Percentiles rank a stretch among this genome's conserved stretches.
Conservation (phyloP, 2,888 invertebrate species). For the Caenorhabditis sulstoni region DNA sequence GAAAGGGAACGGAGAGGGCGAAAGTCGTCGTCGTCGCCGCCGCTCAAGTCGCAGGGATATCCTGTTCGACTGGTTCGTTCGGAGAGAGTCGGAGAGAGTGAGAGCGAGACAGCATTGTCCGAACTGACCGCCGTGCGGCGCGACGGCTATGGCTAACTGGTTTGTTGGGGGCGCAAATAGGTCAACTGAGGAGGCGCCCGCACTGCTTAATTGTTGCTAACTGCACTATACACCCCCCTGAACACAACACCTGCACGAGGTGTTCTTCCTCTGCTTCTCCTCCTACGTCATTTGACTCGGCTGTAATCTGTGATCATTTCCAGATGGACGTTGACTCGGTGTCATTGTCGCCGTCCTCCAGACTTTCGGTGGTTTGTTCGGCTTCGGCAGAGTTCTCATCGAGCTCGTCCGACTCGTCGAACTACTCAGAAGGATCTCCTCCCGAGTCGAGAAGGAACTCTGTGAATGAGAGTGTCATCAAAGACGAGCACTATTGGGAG, state of each 20-base stretch:
- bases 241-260: conserved; percentile 39
- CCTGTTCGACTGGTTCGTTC: conserved; percentile 54
- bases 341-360: conserved; percentile 65
- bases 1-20: conserved; percentile 41
- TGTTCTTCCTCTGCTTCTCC: conserved; percentile 18
- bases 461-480: conserved; percentile 64
- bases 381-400: conserved; percentile 69
- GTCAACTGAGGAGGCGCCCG: conserved; percentile 58
- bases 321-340: conserved; percentile 70
- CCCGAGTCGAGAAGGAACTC: conserved; percentile 68
- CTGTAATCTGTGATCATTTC: conserved; percentile 15
- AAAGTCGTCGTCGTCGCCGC: conserved; percentile 33
- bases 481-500: conserved; percentile 85
- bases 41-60: no score
- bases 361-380: conserved; percentile 71
- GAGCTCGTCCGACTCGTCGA: conserved; percentile 70
- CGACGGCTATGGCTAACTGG: conserved; percentile 55
- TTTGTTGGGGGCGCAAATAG: conserved; percentile 55
- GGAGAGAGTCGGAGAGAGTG: conserved; percentile 22
- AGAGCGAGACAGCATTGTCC: conserved; percentile 47
- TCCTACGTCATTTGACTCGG: conserved; percentile 1
- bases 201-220: conserved; percentile 58
- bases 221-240: conserved; percentile 36
- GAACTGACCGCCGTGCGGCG: conserved; percentile 29
- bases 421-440: conserved; percentile 71